Evolutionary conservation across 2,797 vertebrate species (phyloP), one percentile per base, ranked within the genome.

Genomic region (Anableps anableps): DNA sequence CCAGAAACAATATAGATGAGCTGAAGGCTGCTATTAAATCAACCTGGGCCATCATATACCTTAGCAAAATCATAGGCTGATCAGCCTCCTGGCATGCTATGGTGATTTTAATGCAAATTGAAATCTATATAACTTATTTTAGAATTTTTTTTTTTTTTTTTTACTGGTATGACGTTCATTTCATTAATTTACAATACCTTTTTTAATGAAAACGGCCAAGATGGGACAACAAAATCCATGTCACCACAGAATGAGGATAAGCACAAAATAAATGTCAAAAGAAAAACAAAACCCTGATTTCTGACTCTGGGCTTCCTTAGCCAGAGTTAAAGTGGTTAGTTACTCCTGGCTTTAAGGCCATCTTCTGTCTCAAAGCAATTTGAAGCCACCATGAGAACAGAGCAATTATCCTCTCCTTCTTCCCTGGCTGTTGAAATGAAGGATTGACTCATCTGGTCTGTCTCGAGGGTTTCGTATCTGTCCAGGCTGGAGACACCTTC

Each of bases 321-420:
- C 90, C 83, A 81, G 76, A 80, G 78, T 88, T 85, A 88, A 88
- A 86, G 87, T 90, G 88, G 80, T 91, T 90, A 91, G 89, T 92
- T 92, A 92, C 93, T 88, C 74, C 83, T 71, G 86, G 86, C 89
- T 93, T 93, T 88, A 92, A 93, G 89, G 91, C 87, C 84, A 81
- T 88, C 90, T 88, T 90, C 91, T 78, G 86, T 92, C 91, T 94
- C 93, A 91, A 80, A 93, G 93, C 92, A 94, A 94, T 95, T 92
- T 91, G 83, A 93, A 80, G 89, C 83, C 78, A 83, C 88, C 84
- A 72, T 75, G 86, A 93, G 93, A 94, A 88, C 89, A 90, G 91
- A 93, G 90, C 94, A 95, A 95, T 95, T 95, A 95, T 93, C 91
- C 89, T 92, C 86, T 87, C 75, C 89, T 91, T 86, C 64, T 91